phyloP scores from a whole-genome alignment of 2,888 invertebrate species.

The Blera fallax region DNA sequence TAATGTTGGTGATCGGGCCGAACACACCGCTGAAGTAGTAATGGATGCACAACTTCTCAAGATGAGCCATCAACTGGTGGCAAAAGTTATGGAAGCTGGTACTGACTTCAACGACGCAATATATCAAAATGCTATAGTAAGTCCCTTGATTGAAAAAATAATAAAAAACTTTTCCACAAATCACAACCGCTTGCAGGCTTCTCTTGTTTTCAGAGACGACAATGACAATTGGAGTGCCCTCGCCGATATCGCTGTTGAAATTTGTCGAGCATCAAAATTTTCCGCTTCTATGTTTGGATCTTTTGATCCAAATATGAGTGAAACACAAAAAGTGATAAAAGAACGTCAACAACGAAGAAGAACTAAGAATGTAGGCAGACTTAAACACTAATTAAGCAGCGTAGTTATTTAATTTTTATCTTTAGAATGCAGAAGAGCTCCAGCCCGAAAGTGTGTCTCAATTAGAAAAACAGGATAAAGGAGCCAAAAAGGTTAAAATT shows the following conservation, averaged over 20 bases:
- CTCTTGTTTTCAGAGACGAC: constrained; percentile 74
- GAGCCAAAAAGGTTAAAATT: constrained; percentile 83
- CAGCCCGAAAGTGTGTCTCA: constrained; percentile 82
- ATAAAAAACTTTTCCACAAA: not conserved
- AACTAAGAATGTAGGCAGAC: constrained; percentile 73
- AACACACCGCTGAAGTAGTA: constrained; percentile 80
- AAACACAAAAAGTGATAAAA: constrained; percentile 76
- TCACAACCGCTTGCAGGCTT: constrained; percentile 57
- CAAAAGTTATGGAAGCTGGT: constrained; percentile 77
- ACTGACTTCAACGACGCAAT: constrained; percentile 78
- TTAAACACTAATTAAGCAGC: not conserved
- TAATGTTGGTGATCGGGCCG: constrained; percentile 76
- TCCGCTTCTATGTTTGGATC: constrained; percentile 78
- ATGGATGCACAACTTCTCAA: constrained; percentile 80
- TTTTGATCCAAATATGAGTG: constrained; percentile 78
- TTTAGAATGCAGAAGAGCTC: constrained; percentile 79
- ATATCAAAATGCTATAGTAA: constrained; percentile 78
- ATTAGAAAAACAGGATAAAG: constrained; percentile 82
- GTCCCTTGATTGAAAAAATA: constrained; percentile 61
- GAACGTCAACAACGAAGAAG: constrained; percentile 79
- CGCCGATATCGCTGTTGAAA: constrained; percentile 71
- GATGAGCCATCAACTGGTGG: constrained; percentile 79
- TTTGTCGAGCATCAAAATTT: constrained; percentile 73
- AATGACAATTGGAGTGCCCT: constrained; percentile 76
- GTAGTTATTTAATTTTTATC: not conserved